Evolutionary conservation across 2,797 vertebrate genomes (phyloP).

Genomic region (Muscicapa striata): DNA sequence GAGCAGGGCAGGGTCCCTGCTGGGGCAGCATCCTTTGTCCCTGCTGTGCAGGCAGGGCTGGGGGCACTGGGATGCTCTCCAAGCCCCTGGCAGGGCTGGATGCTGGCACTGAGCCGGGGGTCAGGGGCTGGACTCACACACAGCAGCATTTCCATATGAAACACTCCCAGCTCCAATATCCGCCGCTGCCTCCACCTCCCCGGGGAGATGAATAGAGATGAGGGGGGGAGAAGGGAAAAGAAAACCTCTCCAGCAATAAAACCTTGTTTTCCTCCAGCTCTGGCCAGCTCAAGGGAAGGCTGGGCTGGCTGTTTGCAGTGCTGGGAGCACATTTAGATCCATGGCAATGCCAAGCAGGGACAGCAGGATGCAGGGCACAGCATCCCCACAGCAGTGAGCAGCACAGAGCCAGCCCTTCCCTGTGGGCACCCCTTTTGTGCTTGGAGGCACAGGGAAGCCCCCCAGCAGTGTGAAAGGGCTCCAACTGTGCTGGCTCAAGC

Average conservation of each 20-base stretch:
- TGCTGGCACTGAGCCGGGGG: constrained; percentile 43
- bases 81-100: constrained; percentile 14
- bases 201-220: constrained; percentile 45
- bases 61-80: neutral
- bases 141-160: constrained; percentile 66
- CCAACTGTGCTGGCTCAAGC: neutral
- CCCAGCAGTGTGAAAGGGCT: accelerated
- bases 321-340: neutral
- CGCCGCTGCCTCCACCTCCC: constrained; percentile 51
- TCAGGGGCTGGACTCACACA: constrained; percentile 45
- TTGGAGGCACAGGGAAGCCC: neutral
- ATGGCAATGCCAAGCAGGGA: neutral
- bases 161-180: constrained; percentile 59
- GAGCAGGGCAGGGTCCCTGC: neutral
- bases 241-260: constrained; percentile 40
- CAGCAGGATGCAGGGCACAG: accelerated
- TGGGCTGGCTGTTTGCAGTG: neutral
- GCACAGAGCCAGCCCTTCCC: neutral
- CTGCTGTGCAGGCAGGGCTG: accelerated
- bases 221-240: neutral
- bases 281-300: neutral
- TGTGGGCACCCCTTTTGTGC: neutral
- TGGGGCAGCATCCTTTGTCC: neutral
- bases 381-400: neutral
- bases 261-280: neutral